Evolutionary conservation across 1,140 invertebrate genomes (phyloP).

Genomic region (Paralvinella palmiformis): DNA sequence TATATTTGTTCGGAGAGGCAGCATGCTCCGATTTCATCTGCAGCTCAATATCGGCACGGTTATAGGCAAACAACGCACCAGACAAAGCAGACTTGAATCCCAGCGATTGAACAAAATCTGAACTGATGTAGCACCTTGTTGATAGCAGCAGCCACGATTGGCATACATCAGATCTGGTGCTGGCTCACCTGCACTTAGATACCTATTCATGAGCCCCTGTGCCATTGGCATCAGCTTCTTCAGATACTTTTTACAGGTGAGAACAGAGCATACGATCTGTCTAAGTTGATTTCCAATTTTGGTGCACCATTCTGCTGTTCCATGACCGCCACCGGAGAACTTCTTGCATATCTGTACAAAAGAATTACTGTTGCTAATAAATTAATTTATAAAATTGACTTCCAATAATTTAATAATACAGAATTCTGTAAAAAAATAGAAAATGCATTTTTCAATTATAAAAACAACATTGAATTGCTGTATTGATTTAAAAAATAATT

Average conservation of each 20-base stretch:
- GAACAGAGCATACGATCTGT: no score
- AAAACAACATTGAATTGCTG: no score
- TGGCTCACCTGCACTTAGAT: background rate
- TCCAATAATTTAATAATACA: no score
- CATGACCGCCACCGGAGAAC: no score
- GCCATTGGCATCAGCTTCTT: background rate
- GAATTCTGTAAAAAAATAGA: no score
- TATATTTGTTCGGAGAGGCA: background rate
- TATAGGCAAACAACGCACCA: background rate
- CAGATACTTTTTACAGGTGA: background rate
- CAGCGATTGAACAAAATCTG: background rate
- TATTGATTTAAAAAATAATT: no score
- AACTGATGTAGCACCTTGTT: background rate
- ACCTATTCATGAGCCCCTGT: background rate
- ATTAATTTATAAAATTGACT: no score
- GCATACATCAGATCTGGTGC: background rate
- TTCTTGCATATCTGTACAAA: no score
- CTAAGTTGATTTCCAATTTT: no score
- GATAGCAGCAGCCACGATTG: background rate
- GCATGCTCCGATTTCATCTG: background rate
- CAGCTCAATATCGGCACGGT: background rate
- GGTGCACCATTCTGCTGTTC: no score
- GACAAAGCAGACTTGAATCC: slow-evolving; percentile 20
- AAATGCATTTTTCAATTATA: no score
- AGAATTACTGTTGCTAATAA: no score